These are phyloP conservation scores for Trissonchulus latispiculum DNA, from an alignment of 2,888 invertebrate species.

Conservation along the genomic window DNA sequence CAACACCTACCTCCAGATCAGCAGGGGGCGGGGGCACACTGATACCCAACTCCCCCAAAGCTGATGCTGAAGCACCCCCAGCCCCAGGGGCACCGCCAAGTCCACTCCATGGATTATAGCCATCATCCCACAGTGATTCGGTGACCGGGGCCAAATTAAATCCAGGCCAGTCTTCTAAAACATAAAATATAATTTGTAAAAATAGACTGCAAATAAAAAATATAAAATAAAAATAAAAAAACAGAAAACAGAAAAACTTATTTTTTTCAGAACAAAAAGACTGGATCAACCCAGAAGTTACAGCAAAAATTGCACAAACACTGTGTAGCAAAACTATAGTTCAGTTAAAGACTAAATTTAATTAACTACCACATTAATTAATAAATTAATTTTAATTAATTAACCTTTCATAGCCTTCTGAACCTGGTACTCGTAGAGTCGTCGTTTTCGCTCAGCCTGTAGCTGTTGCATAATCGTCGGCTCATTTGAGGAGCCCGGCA, in stretches of 20 bases:
- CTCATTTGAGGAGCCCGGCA: background rate
- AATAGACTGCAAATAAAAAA: too few species aligned
- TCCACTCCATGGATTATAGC: conserved; percentile 20
- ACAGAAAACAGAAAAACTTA: background rate
- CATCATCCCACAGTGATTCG: conserved; percentile 42
- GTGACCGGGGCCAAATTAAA: conserved; percentile 40
- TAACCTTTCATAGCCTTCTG: background rate
- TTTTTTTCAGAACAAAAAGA: background rate
- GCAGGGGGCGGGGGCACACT: background rate
- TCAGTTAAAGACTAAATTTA: too few species aligned
- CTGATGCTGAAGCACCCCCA: background rate
- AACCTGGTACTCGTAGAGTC: conserved; percentile 39
- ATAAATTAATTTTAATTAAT: too few species aligned
- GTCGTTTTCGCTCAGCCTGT: conserved; percentile 38
- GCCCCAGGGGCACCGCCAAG: background rate
- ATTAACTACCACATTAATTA: too few species aligned
- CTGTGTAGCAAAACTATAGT: too few species aligned
- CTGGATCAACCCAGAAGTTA: background rate
- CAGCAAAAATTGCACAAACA: too few species aligned
- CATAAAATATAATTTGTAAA: too few species aligned
- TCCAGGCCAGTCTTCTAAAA: conserved; percentile 43
- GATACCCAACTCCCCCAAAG: background rate
- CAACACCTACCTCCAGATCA: background rate
- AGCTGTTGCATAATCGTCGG: conserved; percentile 44
- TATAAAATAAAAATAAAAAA: too few species aligned